Evolutionary conservation across 2,888 invertebrate species (phyloP), one percentile per base, ranked within the genome.

Genomic region (Nephrotoma appendiculata): DNA sequence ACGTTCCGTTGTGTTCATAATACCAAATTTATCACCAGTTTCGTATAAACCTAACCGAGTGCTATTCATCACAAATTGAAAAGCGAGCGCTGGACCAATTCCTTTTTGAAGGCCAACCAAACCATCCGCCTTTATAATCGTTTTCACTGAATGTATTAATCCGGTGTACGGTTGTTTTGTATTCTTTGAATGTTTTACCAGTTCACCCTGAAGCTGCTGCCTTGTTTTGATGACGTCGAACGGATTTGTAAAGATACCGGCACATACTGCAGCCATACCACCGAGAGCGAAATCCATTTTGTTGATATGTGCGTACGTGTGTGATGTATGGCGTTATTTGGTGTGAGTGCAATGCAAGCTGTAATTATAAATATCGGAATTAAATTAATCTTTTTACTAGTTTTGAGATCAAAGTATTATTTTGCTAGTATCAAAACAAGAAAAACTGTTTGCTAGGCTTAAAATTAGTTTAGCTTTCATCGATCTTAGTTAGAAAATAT

Each of bases 221-320:
- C 98, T 94, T 15, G 96, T 97, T 92, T 98, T 98, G 48, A 97
- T 89, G 45, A 98, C 97, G 90, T 98, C 98, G 89, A 97, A 93
- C 0, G 98, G 98, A 91, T 98, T 98, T 88, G 97, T 96, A 90
- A 97, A 95, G 89, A 96, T 89, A 1, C 96, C 95, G 0, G 97
- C 97, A 84, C 95, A 95, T 91, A 95, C 95, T 0, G 96, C 96
- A 0, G 96, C 94, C 0, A 93, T 89, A 0, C 94, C 97, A 11
- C 96, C 97, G 89, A 96, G 93, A 0, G 93, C 90, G 91, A 97
- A 95, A 90, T 97, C 97, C 90, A 94, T 94, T 87, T 71, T 31
- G 11, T 31, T 31, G 31, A 31, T 31, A 2, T 31, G 31, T 19
- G 7, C 19, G 2, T 15, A 2, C 2, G 3, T 31, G 31, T 6